Base-by-base conservation (phyloP, 2,888 invertebrate species). In the Diplolepis rosae region DNA sequence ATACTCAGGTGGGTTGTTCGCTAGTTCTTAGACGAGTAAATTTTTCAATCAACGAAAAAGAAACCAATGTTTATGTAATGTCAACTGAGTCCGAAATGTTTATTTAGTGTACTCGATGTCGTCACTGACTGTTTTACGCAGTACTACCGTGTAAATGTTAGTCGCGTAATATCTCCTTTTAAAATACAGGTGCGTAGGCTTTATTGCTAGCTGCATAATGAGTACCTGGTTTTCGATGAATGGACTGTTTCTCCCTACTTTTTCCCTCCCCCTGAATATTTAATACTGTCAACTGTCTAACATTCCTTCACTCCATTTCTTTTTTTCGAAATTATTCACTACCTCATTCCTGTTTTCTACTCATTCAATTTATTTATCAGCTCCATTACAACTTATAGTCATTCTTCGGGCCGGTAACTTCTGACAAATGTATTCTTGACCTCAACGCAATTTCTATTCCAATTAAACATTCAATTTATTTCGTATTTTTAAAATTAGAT, bases 121-220 rank as follows among this genome's bases (percentile, higher is more conserved):
- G 73, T 78, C 75, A 68, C 66, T 70, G 69, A 66, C 50, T 76
- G 77, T 79, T 82, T 79, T 80, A 78, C 79, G 77, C 77, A 79
- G 69, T 66, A 52, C 65, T 73, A 39, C 61, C 11, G 61, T 61
- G 61, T 24, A 24, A 61, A 61, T 61, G 39, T 61, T 61, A 24
- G 79, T 79, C 79, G 54, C 78, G 79, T 80, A 81, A 81, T 81
- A 80, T 81, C 81, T 80, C 83, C 82, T 84, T 86, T 83, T 83
- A 82, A 74, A 82, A 77, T 39, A 48, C 70, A 72, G 65, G 56
- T 77, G 84, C 78, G 83, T 83, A 78, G 83, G 84, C 71, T 81
- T 73, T 69, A 76, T 76, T 72, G 69, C 70, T 24, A 24, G 61
- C 72, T 77, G 74, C 72, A 73, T 75, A 76, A 77, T 74, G 66